Percentiles rank a stretch among this genome's conserved stretches.
These are phyloP conservation scores for Leptoteleia sp. DNA, from an alignment of 1,140 invertebrate species.

Conservation along the genomic window DNA sequence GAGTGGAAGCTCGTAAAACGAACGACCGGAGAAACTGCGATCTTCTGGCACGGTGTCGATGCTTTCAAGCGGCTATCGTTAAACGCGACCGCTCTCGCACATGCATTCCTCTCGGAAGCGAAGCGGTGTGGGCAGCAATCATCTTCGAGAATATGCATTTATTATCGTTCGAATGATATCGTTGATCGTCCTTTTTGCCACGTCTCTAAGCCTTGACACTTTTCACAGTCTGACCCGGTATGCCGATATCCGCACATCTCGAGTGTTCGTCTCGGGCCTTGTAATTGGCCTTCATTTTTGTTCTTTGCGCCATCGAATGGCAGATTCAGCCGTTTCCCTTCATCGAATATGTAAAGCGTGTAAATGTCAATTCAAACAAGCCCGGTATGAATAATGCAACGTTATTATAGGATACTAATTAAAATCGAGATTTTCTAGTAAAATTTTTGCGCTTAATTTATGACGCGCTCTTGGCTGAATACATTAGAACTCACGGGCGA, in stretches of 20 bases:
- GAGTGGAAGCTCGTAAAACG: conserved; percentile 66
- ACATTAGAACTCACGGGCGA: conserved; percentile 39
- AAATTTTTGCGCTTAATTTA: conserved; percentile 46
- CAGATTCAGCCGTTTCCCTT: conserved; percentile 10
- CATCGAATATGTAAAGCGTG: conserved; percentile 49
- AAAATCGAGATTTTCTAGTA: conserved; percentile 46
- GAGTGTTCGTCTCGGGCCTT: no score
- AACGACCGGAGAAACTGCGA: conserved; percentile 50
- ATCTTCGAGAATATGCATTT: conserved; percentile 59
- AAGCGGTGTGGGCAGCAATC: conserved; percentile 59
- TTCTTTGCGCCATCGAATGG: conserved; percentile 9
- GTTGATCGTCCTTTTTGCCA: conserved; percentile 20
- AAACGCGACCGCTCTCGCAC: conserved; percentile 39
- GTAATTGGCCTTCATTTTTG: no score
- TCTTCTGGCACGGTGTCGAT: conserved; percentile 46
- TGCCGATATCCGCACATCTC: conserved; percentile 25
- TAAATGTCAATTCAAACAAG: conserved; percentile 57
- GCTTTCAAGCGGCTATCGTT: conserved; percentile 58
- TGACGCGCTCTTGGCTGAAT: conserved; percentile 33
- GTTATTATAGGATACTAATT: conserved; percentile 45
- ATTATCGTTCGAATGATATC: conserved; percentile 45
- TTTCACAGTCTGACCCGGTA: conserved; percentile 29
- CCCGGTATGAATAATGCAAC: conserved; percentile 56
- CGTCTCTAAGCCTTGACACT: conserved; percentile 17
- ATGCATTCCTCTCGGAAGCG: conserved; percentile 54